Base-by-base conservation (phyloP, 1,140 invertebrate genomes). In the Camponotus pennsylvanicus region DNA sequence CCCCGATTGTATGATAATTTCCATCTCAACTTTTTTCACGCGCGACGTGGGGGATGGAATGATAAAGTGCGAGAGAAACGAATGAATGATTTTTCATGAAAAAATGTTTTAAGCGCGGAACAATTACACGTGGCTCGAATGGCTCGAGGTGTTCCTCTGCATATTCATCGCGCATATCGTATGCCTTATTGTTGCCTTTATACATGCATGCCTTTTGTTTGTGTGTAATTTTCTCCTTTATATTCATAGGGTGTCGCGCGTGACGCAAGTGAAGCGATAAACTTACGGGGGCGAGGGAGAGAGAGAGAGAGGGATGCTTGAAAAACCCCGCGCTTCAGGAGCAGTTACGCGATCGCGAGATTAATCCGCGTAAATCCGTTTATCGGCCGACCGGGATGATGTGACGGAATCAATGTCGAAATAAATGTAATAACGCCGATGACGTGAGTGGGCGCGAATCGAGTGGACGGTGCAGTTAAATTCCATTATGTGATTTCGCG, bases 261-360 rank as follows among this genome's bases (percentile, higher is more conserved):
- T 83, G 69, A 75, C 55, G 69, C 55, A 75, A 75, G 79, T 49
- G 79, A 83, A 83, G 69, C 69, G 79, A 75, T 83, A 83, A 75
- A 83, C 69, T 83, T 61, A 70, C 55, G 79, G 27, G 27, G 27
- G 57, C 79, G 73, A 55, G 55, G 40, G 15, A 37, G 40, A 55
- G 11, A 9, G 42, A 9, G 42, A 45, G 45, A 13, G 1, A 9
- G 3, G 9, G 42, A 49, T 52, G 18, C 40, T 75, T 75, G 49
- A 83, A 80, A 52, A 83, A 75, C 42, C 34, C 75, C 79, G 11
- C 55, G 55, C 45, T 42, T 70, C 55, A 75, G 61, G 64, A 55
- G 79, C 57, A 49, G 55, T 75, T 73, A 61, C 27, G 75, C 40
- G 79, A 75, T 73, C 61, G 52, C 66, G 79, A 75, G 79, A 83